Percentiles rank a stretch among this genome's conserved stretches.
Conservation (phyloP, 2,888 invertebrate genomes). For the Eurytoma adleriae region DNA sequence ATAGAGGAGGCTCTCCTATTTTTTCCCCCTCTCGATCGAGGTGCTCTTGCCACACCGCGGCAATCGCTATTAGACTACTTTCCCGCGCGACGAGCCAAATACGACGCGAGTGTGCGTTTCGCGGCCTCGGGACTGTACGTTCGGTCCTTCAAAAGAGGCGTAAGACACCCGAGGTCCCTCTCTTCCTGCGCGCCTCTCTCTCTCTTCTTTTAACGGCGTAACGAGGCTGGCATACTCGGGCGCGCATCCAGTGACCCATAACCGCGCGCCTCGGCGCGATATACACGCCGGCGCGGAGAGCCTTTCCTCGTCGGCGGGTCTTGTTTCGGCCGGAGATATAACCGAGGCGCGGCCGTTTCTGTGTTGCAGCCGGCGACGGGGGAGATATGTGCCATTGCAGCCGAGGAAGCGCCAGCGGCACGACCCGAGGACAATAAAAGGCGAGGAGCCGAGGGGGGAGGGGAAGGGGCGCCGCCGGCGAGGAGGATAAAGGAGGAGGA, state of each 20-base stretch:
- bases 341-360: neutral
- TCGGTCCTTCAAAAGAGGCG: conserved; percentile 34
- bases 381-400: conserved; percentile 26
- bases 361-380: conserved; percentile 20
- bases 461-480: neutral
- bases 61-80: conserved; percentile 18
- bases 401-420: neutral
- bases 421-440: neutral
- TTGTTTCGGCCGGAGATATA: neutral
- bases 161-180: neutral
- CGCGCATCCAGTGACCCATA: neutral
- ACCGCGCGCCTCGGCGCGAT: neutral
- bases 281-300: neutral
- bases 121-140: neutral
- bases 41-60: neutral
- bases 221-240: neutral
- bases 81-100: conserved; percentile 3
- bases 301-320: conserved; percentile 21
- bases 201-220: neutral
- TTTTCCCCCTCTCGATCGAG: neutral
- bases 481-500: neutral
- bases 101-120: neutral
- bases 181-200: neutral
- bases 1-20: neutral
- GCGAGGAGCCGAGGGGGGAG: neutral